Percentiles rank a stretch among this genome's conserved stretches.
Conservation (phyloP, 1,140 invertebrate species). For the Philopotamus ludificatus region DNA sequence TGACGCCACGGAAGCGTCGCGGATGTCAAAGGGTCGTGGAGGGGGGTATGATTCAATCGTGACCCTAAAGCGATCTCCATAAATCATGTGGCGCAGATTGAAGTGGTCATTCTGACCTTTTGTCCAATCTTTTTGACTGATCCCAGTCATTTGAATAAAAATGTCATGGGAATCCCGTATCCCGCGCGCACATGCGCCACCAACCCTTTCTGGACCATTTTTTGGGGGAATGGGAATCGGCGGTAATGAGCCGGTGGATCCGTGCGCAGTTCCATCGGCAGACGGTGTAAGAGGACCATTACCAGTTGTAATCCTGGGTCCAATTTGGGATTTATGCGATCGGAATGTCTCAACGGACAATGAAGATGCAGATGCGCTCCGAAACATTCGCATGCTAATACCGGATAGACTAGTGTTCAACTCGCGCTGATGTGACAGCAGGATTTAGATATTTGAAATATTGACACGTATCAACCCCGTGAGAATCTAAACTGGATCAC, state of each 20-base stretch:
- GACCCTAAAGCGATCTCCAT: conserved; percentile 10
- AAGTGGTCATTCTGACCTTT: conserved; percentile 35
- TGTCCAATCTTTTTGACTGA: conserved; percentile 30
- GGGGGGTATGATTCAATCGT: not conserved
- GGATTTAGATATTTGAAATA: no score
- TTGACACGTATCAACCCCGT: no score
- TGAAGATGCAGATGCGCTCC: not conserved
- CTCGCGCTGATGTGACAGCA: no score
- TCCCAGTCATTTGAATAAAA: conserved; percentile 34
- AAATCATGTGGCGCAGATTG: conserved; percentile 38
- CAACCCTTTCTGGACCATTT: conserved; percentile 12
- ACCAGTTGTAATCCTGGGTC: conserved; percentile 12
- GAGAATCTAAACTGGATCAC: no score
- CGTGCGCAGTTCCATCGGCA: not conserved
- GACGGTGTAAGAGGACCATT: conserved; percentile 1
- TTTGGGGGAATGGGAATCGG: conserved; percentile 38
- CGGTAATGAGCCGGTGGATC: conserved; percentile 33
- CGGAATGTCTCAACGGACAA: not conserved
- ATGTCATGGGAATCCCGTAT: conserved; percentile 33
- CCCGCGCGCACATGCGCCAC: not conserved
- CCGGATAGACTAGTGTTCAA: not conserved
- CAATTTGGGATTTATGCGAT: conserved; percentile 24
- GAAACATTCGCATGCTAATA: not conserved
- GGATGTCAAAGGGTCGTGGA: no score
- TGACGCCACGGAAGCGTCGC: conserved; percentile 16